Conservation (phyloP, 2,113 vertebrate genomes). For the Stictonetta naevosa region DNA sequence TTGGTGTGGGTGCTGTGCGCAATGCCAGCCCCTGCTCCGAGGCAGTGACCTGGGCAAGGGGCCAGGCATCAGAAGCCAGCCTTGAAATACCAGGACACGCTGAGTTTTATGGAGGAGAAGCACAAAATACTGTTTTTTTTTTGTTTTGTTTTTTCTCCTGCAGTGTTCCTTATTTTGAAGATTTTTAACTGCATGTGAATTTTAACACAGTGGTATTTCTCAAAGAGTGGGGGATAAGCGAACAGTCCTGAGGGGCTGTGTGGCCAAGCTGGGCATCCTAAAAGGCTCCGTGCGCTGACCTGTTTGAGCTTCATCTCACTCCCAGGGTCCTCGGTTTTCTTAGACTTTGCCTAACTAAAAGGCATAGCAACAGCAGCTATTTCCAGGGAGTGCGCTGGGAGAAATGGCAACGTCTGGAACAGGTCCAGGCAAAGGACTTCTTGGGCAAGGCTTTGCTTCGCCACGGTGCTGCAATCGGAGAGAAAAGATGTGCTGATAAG, state of each 20-base stretch:
- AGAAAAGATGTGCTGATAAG: constrained; percentile 35
- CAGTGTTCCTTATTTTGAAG: neutral
- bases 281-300: neutral
- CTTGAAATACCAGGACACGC: neutral
- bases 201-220: constrained; percentile 9
- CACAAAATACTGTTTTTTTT: neutral
- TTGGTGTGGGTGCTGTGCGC: neutral
- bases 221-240: neutral
- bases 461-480: neutral
- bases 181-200: neutral
- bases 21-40: neutral
- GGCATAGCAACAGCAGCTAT: neutral
- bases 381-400: neutral
- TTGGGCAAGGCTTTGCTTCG: constrained; percentile 4
- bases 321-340: neutral
- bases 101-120: neutral
- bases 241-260: neutral
- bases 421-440: constrained; percentile 2
- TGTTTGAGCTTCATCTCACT: neutral
- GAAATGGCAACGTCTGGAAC: constrained; percentile 7
- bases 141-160: neutral
- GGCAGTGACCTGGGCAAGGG: neutral
- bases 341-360: neutral
- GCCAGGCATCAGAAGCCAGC: neutral
- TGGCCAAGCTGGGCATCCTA: neutral